A percentile compares a stretch with the other conserved stretches of the same genome.
Conservation (phyloP, 1,140 invertebrate genomes). For the Macrobrachium rosenbergii region DNA sequence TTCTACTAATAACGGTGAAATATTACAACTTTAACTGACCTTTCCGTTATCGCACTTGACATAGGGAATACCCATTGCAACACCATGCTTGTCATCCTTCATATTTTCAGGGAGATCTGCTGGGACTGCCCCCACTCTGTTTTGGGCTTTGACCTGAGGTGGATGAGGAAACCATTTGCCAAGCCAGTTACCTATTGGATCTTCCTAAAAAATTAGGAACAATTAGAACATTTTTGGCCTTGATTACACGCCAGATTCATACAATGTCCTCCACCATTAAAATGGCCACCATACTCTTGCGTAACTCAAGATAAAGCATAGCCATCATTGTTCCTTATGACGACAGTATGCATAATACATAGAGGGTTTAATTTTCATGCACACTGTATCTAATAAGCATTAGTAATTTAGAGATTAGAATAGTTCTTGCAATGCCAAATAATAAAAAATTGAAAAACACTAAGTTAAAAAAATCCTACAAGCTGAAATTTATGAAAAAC, state of each 20-base stretch:
- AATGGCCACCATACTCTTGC: not conserved
- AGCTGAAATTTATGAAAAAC: too few species aligned
- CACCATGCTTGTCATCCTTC: conserved; percentile 70
- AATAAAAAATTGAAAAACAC: too few species aligned
- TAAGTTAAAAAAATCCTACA: too few species aligned
- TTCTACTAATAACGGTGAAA: not conserved
- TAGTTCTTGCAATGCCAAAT: too few species aligned
- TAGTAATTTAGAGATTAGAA: too few species aligned
- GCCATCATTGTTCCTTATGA: too few species aligned
- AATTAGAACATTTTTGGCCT: not conserved
- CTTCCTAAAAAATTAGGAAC: conserved; percentile 10
- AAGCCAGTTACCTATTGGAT: conserved; percentile 40
- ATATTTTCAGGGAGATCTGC: conserved; percentile 50
- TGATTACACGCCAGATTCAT: too few species aligned
- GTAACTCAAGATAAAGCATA: too few species aligned
- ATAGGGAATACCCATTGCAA: conserved; percentile 75
- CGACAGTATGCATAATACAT: too few species aligned
- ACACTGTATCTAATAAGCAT: too few species aligned
- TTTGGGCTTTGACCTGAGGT: not conserved
- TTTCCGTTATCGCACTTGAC: conserved; percentile 80
- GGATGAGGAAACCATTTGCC: conserved; percentile 45
- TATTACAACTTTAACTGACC: conserved; percentile 70
- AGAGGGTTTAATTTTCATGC: too few species aligned
- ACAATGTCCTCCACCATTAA: not conserved
- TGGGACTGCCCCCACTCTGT: not conserved